Evolutionary conservation across 2,888 invertebrate genomes (phyloP).

Genomic region (Dascillus cervinus): DNA sequence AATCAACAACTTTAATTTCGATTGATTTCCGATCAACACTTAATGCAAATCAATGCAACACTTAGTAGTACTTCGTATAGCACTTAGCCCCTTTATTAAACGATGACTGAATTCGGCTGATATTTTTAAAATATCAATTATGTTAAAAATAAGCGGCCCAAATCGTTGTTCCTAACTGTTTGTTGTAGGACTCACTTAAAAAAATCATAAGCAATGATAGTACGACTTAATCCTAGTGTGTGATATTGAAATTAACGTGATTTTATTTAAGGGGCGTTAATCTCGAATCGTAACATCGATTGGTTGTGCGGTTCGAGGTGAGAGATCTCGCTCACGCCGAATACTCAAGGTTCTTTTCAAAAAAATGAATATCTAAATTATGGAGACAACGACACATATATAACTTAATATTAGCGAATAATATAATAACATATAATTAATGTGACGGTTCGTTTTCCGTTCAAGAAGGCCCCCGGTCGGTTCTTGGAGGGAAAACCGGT

Average conservation of each 20-base stretch:
- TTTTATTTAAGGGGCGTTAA: too few relatives aligned
- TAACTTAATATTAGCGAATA: too few relatives aligned
- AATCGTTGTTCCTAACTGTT: constrained; percentile 30
- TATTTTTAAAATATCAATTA: too few relatives aligned
- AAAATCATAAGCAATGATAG: constrained; percentile 28
- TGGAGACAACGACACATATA: constrained; percentile 45
- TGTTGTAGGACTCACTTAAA: constrained; percentile 29
- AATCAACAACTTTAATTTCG: constrained; percentile 26
- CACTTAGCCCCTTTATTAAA: too few relatives aligned
- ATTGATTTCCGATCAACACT: constrained; percentile 15
- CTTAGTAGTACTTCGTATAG: constrained; percentile 17
- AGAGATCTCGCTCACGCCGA: constrained; percentile 31
- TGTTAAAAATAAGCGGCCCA: constrained; percentile 15
- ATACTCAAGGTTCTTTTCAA: constrained; percentile 27
- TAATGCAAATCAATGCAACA: constrained; percentile 34
- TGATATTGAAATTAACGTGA: constrained; percentile 35
- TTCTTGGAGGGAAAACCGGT: too few relatives aligned
- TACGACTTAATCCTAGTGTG: constrained; percentile 38
- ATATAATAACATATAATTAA: too few relatives aligned
- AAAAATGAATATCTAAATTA: constrained; percentile 31
- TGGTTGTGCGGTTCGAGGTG: not conserved
- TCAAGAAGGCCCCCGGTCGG: too few relatives aligned
- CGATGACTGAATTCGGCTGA: too few relatives aligned
- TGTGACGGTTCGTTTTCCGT: too few relatives aligned
- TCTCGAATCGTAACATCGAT: too few relatives aligned